A percentile compares a stretch with the other conserved stretches of the same genome.
Evolutionary conservation across 2,113 vertebrate genomes (phyloP).

Genomic region (Rhinoptilus africanus): DNA sequence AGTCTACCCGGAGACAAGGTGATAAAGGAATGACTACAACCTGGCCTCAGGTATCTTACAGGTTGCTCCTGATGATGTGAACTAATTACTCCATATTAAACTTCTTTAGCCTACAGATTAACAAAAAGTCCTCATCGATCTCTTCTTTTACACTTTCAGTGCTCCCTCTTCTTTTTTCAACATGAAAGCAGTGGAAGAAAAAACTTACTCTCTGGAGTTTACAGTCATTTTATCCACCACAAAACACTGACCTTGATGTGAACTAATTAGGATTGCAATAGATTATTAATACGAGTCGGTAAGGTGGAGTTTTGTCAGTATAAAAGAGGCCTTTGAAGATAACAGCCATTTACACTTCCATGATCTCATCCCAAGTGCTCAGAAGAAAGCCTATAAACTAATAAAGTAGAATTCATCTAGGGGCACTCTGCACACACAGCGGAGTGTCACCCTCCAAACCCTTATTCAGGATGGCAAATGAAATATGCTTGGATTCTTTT

Average conservation of each 20-base stretch:
- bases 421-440: constrained; percentile 30
- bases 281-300: constrained; percentile 54
- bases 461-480: constrained; percentile 39
- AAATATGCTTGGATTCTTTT: constrained; percentile 65
- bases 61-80: not conserved
- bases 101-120: not conserved
- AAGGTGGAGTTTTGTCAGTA: constrained; percentile 40
- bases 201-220: constrained; percentile 6
- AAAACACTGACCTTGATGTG: constrained; percentile 64
- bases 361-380: constrained; percentile 66
- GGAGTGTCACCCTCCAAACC: constrained; percentile 33
- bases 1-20: not conserved
- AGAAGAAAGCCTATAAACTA: constrained; percentile 70
- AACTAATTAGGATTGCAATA: constrained; percentile 66
- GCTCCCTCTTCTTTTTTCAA: not conserved
- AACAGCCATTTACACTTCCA: constrained; percentile 61
- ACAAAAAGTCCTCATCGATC: not conserved
- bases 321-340: constrained; percentile 74
- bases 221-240: constrained; percentile 1
- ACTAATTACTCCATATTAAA: constrained; percentile 1
- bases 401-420: constrained; percentile 67
- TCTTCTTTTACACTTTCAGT: not conserved
- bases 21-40: not conserved
- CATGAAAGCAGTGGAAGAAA: not conserved
- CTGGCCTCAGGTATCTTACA: not conserved